phyloP scores from a whole-genome alignment of 2,888 invertebrate genomes.

The Leptopilina myrica region DNA sequence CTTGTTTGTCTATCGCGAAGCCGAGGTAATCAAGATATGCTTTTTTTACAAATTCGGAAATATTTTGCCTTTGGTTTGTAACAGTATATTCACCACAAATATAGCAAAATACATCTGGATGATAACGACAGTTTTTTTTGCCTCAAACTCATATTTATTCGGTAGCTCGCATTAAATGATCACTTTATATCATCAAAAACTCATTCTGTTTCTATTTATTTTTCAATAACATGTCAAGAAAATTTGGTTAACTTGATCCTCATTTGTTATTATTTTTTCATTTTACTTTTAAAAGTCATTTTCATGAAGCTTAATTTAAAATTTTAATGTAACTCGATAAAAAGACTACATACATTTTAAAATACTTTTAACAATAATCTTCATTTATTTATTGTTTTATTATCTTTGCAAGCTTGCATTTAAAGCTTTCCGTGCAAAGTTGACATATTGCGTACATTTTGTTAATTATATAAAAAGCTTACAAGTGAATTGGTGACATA shows the following conservation, averaged over 20 bases:
- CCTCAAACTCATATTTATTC: constrained; percentile 17
- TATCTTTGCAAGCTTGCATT: too few species aligned
- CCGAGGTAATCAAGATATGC: constrained; percentile 57
- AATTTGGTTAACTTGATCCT: neutral
- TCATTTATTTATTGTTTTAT: too few species aligned
- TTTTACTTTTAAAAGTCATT: too few species aligned
- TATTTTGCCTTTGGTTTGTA: constrained; percentile 44
- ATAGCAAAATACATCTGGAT: constrained; percentile 48
- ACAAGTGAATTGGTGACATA: too few species aligned
- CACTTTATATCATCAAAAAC: neutral
- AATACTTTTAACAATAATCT: too few species aligned
- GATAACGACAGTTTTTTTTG: constrained; percentile 29
- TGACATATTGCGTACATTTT: too few species aligned
- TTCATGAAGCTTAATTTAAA: too few species aligned
- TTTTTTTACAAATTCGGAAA: constrained; percentile 56
- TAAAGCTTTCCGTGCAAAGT: too few species aligned
- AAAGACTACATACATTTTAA: too few species aligned
- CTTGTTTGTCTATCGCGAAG: constrained; percentile 54
- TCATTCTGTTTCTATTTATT: neutral
- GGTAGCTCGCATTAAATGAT: neutral
- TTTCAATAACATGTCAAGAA: neutral
- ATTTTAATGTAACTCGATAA: too few species aligned
- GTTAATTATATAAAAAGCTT: too few species aligned
- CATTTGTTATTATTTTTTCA: too few species aligned
- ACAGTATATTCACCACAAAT: constrained; percentile 48